Conservation (phyloP, 2,888 invertebrate genomes). For the Tenthredo livida region DNA sequence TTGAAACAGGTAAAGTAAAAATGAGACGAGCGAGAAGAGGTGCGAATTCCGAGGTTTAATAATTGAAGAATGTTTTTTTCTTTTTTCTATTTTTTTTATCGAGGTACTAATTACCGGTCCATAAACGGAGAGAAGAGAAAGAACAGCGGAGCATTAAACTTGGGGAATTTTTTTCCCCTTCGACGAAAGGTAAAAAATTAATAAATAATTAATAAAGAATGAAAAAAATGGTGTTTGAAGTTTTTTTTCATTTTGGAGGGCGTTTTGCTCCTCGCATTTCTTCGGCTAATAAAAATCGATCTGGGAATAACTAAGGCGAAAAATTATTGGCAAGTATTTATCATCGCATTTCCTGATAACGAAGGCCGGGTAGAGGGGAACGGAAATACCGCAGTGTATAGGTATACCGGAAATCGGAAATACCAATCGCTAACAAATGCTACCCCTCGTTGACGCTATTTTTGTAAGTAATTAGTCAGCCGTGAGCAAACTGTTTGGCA, state of each 20-base stretch:
- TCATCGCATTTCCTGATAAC: background rate
- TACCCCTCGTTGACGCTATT: background rate
- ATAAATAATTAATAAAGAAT: background rate
- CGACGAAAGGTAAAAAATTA: background rate
- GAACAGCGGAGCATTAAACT: background rate
- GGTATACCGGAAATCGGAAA: conserved; percentile 30
- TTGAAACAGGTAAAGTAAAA: background rate
- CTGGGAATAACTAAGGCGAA: background rate
- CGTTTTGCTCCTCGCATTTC: background rate
- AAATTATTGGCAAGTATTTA: conserved; percentile 26
- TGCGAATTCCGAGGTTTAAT: background rate
- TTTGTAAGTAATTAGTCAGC: conserved; percentile 37
- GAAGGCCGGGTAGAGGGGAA: background rate
- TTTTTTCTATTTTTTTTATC: too few species aligned
- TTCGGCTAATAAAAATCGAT: background rate
- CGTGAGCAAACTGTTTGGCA: background rate
- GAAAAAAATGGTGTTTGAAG: background rate
- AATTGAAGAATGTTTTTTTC: conserved; percentile 12
- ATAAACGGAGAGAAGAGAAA: background rate
- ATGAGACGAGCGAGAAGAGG: background rate
- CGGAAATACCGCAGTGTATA: background rate
- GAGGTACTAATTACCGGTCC: background rate
- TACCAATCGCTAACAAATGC: conserved; percentile 2
- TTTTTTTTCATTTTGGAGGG: background rate
- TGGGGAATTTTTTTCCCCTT: background rate